Percentiles rank a stretch among this genome's conserved stretches.
phyloP scores from a whole-genome alignment of 2,888 invertebrate genomes.

The Sisyra terminalis region DNA sequence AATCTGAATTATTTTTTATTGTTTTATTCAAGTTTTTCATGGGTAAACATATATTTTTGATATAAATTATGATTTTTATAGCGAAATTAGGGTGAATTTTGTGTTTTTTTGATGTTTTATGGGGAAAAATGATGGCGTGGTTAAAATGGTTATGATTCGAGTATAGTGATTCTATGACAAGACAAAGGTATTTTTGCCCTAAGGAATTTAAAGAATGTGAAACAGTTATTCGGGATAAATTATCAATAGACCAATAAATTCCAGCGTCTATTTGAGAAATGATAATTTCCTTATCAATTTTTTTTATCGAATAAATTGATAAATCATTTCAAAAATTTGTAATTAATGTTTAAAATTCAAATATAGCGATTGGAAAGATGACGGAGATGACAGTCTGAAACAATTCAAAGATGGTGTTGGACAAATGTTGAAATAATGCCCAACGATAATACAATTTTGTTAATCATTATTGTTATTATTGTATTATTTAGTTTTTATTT shows the following conservation, averaged over 20 bases:
- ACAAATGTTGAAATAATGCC: slow-evolving; percentile 5
- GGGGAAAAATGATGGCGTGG: neutral
- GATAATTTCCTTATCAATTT: neutral
- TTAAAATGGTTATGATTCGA: neutral
- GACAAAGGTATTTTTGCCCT: slow-evolving; percentile 5
- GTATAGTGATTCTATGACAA: neutral
- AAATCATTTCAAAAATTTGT: no score
- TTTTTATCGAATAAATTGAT: neutral
- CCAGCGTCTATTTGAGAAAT: neutral
- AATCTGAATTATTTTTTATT: no score
- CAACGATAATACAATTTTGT: slow-evolving; percentile 6
- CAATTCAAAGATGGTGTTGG: no score
- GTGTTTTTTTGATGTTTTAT: neutral
- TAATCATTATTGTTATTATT: slow-evolving; percentile 4
- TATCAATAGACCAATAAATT: no score
- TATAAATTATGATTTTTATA: neutral
- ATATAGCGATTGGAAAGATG: no score
- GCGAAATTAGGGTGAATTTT: neutral
- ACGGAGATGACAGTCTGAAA: no score
- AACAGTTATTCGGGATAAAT: slow-evolving; percentile 6
- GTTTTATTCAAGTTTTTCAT: no score
- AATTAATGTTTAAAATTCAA: no score
- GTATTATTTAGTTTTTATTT: slow-evolving; percentile 5
- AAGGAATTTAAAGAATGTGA: slow-evolving; percentile 7
- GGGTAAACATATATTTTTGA: no score